Percentiles rank a stretch among this genome's conserved stretches.
Conservation (phyloP, 2,888 invertebrate genomes). For the Conus canariensis region DNA sequence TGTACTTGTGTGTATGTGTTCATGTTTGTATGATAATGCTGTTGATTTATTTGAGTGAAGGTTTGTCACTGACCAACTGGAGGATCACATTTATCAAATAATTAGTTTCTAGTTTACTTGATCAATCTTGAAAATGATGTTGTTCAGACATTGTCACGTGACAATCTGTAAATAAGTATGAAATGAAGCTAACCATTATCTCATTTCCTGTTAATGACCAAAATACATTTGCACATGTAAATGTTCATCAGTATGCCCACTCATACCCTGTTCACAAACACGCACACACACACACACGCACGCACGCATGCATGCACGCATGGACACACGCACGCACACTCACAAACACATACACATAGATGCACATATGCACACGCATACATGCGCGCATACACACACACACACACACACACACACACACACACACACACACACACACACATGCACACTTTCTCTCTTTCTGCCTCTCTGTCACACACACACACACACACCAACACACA, state of each 20-base stretch:
- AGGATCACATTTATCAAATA: too few species aligned
- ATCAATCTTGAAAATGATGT: too few species aligned
- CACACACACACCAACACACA: not conserved
- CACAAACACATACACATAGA: not conserved
- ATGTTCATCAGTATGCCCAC: not conserved
- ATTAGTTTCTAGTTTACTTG: too few species aligned
- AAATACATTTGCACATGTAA: not conserved
- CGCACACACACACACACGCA: not conserved
- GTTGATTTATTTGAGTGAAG: not conserved
- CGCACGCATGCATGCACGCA: not conserved
- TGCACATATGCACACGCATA: not conserved
- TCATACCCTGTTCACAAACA: too few species aligned
- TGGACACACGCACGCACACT: not conserved
- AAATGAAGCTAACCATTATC: too few species aligned
- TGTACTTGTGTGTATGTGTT: not conserved
- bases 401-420: constrained; percentile 16
- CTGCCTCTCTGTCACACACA: too few species aligned
- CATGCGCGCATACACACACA: not conserved
- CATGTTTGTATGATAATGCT: not conserved
- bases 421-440: constrained; percentile 1
- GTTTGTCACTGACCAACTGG: not conserved
- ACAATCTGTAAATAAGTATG: too few species aligned
- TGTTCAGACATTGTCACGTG: too few species aligned
- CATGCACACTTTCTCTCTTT: not conserved
- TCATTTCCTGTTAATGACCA: too few species aligned